Base-by-base conservation (phyloP, 2,888 invertebrate genomes). In the Apodemia duryi region DNA sequence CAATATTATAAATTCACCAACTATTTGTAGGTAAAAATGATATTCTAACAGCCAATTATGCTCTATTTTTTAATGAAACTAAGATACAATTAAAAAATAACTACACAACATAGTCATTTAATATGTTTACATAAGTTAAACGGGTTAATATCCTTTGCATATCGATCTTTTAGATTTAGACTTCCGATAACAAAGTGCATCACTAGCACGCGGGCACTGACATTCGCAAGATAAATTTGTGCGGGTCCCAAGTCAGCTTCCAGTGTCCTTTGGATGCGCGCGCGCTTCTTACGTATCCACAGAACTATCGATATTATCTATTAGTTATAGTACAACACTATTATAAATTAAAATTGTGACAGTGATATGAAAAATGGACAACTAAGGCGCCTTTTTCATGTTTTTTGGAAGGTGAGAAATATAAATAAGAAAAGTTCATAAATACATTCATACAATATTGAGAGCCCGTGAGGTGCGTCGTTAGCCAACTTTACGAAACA, bases 191-290 rank as follows among this genome's bases (percentile, higher is more conserved):
- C 60, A 65, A 61, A 61, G 72, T 71, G 70, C 75, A 75, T 72
- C 77, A 68, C 75, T 78, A 74, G 74, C 43, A 70, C 70, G 68
- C 68, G 71, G 69, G 69, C 70, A 67, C 43, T 69, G 71, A 71
- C 69, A 68, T 73, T 69, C 68, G 64, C 61, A 69, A 78, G 80
- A 82, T 84, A 83, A 80, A 80, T 80, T 75, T 76, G 77, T 77
- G 76, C 75, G 76, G 75, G 75, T 73, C 78, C 76, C 73, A 66
- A 70, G 70, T 75, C 78, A 77, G 77, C 77, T 75, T 80, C 76
- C 83, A 81, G 80, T 83, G 66, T 69, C 70, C 73, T 11, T 6
- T 52, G 52, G 52, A 52, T n/a, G 9, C 21, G 52, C 52, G 7
- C 52, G 52, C 52, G 21, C 21, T n/a, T 21, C 52, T 52, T 52